Conservation (phyloP, 2,113 vertebrate species). For the Oenanthe melanoleuca region DNA sequence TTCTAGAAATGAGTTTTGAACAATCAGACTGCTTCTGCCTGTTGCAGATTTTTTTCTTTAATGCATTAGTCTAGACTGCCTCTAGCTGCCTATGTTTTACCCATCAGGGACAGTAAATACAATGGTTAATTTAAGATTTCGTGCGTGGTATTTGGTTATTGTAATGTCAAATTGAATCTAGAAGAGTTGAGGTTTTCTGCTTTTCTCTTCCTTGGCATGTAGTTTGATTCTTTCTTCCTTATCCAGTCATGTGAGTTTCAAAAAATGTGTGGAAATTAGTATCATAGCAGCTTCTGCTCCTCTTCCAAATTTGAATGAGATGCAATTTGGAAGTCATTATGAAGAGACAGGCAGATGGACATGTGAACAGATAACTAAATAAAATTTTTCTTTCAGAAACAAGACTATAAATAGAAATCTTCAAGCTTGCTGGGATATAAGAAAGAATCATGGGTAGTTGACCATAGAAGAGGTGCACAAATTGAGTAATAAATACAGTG, state of each 20-base stretch:
- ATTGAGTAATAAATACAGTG: background rate
- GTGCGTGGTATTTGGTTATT: background rate
- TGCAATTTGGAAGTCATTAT: background rate
- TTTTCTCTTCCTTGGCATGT: background rate
- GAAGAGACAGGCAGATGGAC: background rate
- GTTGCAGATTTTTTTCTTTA: background rate
- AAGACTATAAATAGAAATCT: background rate
- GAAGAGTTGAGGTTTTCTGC: background rate
- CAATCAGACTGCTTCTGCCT: background rate
- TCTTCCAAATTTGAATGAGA: background rate
- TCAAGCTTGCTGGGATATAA: background rate
- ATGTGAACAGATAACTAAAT: background rate
- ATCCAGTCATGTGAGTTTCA: background rate
- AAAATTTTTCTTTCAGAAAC: slow-evolving; percentile 2
- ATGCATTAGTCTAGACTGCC: background rate
- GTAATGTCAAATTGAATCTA: background rate
- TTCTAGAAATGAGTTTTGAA: background rate
- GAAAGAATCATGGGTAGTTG: background rate
- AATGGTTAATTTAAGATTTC: background rate
- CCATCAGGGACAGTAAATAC: background rate
- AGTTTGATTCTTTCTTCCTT: background rate
- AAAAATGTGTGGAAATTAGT: background rate
- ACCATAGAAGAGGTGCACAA: background rate
- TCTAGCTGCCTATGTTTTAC: background rate
- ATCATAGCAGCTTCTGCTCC: background rate